phyloP scores from a whole-genome alignment of 2,888 invertebrate species.

The Temnothorax rugatulus region DNA sequence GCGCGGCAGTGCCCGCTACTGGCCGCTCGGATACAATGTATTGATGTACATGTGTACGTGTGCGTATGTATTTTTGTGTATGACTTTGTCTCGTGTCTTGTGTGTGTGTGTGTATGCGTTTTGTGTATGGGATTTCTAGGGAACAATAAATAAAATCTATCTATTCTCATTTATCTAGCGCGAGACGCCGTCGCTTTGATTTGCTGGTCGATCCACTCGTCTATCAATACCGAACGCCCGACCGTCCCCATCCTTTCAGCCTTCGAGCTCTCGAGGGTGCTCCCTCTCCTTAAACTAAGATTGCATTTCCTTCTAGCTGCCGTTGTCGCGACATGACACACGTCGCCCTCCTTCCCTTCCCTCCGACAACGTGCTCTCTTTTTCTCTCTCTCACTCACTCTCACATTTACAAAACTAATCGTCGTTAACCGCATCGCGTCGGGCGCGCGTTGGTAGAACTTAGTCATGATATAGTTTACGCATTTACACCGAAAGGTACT shows the following conservation, averaged over 20 bases:
- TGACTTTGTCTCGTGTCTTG: constrained; percentile 61
- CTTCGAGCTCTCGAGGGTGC: constrained; percentile 43
- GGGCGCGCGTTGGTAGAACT: constrained; percentile 62
- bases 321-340: constrained; percentile 37
- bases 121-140: constrained; percentile 76
- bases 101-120: background rate
- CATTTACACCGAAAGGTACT: constrained; percentile 83
- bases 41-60: constrained; percentile 60
- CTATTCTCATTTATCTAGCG: constrained; percentile 82
- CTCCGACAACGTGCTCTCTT: constrained; percentile 1
- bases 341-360: constrained; percentile 7
- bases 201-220: constrained; percentile 75
- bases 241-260: constrained; percentile 28
- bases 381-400: background rate
- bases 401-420: constrained; percentile 70
- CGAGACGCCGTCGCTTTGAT: constrained; percentile 78
- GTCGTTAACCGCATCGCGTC: constrained; percentile 52
- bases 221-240: constrained; percentile 18
- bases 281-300: constrained; percentile 56
- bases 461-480: constrained; percentile 79
- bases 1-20: constrained; percentile 84
- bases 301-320: constrained; percentile 60
- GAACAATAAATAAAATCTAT: constrained; percentile 86
- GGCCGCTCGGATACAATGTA: constrained; percentile 78
- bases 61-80: constrained; percentile 56